Base-by-base conservation (phyloP, 2,113 vertebrate species). In the Chaetura pelagica region DNA sequence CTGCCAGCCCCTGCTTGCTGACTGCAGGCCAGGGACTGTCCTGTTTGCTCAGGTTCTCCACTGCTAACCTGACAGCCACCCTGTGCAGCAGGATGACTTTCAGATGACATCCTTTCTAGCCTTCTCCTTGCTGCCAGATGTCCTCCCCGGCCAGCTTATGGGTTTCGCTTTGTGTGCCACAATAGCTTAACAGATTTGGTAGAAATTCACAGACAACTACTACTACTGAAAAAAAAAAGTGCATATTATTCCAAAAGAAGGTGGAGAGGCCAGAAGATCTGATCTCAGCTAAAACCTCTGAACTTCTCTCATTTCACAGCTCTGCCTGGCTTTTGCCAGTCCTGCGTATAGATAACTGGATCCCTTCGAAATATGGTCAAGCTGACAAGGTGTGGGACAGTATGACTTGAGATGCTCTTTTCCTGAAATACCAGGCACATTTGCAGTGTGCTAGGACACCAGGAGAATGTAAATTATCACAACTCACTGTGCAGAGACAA, bases 111-210 rank as follows among this genome's bases (percentile, higher is more conserved):
- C 73, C 64, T 79, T 78, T 91, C 57, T 46, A 93, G 38, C 32
- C 49, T n/a, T 71, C 86, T 86, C 86, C 72, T 91, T 93, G 82
- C 90, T 92, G 85, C 83, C 90, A 95, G 92, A 93, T 94, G 92
- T 95, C 82, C 84, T 93, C 87, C 79, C 74, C 67, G 86, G 68
- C 55, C 57, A 72, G 35, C 68, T 72, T 49, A 23, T 5, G n/a
- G 83, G 73, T 93, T 92, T 80, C 26, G 3, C 69, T 93, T 84
- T 48, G 38, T 59, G 27, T 67, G 84, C 89, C 4, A 10, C 30
- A 44, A 74, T 3, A 57, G 52, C 40, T 59, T 63, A 61, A 64
- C 14, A 38, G 52, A 61, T 81, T 75, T 61, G 48, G 52, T 81
- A 72, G 71, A 83, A 89, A 72, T 23, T 85, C 59, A 30, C 15